Evolutionary conservation across 2,797 vertebrate genomes (phyloP).

Genomic region (Heteromormyrus szaboi): DNA sequence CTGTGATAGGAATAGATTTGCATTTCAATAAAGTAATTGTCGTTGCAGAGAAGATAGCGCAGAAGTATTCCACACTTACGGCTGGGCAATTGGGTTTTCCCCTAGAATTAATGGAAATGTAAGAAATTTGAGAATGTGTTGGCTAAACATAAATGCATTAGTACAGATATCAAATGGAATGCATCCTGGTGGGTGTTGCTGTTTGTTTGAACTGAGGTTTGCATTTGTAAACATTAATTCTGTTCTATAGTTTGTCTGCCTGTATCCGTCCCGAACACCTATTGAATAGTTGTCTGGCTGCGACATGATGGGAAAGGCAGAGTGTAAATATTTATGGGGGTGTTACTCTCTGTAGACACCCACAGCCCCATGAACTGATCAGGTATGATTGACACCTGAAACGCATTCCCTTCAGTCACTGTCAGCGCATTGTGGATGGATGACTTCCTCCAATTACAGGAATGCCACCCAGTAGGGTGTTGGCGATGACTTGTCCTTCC

Average conservation of each 20-base stretch:
- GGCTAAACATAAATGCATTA: neutral
- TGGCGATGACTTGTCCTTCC: neutral
- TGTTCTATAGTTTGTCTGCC: neutral
- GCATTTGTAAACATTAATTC: neutral
- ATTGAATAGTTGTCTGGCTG: slow-evolving; percentile 17
- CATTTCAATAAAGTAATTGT: slow-evolving; percentile 8
- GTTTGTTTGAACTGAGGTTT: neutral
- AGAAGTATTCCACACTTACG: neutral
- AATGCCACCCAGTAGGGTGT: neutral
- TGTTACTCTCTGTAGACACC: neutral
- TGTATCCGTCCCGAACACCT: neutral
- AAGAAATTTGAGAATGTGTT: slow-evolving; percentile 4
- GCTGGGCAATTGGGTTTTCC: neutral
- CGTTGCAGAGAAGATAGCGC: neutral
- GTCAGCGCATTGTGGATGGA: neutral
- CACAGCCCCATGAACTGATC: neutral
- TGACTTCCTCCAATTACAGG: neutral
- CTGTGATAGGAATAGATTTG: slow-evolving; percentile 15
- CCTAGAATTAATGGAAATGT: neutral
- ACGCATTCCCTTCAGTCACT: neutral
- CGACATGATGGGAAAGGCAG: neutral
- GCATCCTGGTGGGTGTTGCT: neutral
- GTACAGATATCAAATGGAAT: neutral
- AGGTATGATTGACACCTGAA: slow-evolving; percentile 1
- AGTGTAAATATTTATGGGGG: slow-evolving; percentile 14